A percentile compares a stretch with the other conserved stretches of the same genome.
Conservation (phyloP, 2,888 invertebrate genomes). For the Chrysopilus asiliformis region DNA sequence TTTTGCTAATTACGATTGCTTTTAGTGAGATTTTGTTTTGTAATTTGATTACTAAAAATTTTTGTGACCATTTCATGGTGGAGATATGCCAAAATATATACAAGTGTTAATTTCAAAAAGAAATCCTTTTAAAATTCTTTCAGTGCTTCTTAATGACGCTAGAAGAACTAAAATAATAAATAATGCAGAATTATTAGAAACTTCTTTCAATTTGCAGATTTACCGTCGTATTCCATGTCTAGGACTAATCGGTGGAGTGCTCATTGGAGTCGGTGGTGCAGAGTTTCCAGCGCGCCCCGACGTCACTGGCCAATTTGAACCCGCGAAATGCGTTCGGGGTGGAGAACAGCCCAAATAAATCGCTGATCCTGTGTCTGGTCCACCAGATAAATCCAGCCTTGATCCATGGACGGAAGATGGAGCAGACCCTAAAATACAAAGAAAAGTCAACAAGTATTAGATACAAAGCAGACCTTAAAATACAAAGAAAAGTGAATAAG, state of each 20-base stretch:
- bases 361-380: conserved; percentile 45
- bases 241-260: conserved; percentile 65
- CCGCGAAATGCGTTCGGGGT: conserved; percentile 21
- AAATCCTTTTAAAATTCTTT: too few species aligned
- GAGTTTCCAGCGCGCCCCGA: conserved; percentile 46
- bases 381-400: conserved; percentile 50
- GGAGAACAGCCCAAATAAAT: conserved; percentile 43
- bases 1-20: too few species aligned
- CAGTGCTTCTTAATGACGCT: too few species aligned
- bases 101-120: too few species aligned
- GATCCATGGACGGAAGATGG: conserved; percentile 62
- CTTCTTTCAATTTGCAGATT: too few species aligned
- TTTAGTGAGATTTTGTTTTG: too few species aligned
- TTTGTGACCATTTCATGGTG: too few species aligned
- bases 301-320: conserved; percentile 31
- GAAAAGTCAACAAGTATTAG: conserved; percentile 42
- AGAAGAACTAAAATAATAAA: too few species aligned
- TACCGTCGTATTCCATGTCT: conserved; percentile 46
- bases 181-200: too few species aligned
- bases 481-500: conserved; percentile 30
- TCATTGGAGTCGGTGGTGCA: conserved; percentile 58
- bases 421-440: conserved; percentile 43
- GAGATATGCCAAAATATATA: too few species aligned
- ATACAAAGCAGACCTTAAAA: conserved; percentile 53
- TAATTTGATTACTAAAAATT: too few species aligned